Evolutionary conservation across 2,888 invertebrate genomes (phyloP), one percentile per base, ranked within the genome.

Genomic region (Prosopocoilus inquinatus): DNA sequence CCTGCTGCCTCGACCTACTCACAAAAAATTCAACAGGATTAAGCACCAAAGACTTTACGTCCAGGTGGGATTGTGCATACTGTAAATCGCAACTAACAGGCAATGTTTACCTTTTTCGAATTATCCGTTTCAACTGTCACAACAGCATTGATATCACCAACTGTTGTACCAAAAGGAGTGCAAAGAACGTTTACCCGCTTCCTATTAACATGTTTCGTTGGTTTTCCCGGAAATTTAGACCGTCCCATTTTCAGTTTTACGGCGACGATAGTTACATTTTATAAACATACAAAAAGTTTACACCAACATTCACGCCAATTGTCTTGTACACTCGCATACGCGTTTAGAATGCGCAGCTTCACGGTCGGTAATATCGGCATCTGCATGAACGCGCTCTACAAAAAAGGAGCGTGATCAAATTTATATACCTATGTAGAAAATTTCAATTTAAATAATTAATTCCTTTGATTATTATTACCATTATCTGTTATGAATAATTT

Each of bases 161-260:
- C 67, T 64, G 67, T 69, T 66, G 70, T 65, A 66, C 73, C 72
- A 60, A 70, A 68, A 62, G 70, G 68, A 61, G 75, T 69, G 71
- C 85, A 85, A 78, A 90, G 81, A 76, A 91, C 89, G 81, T 89
- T 90, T 74, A 91, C 85, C 79, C 91, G 86, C 79, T 89, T 90
- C 82, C 89, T 87, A 80, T 89, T 89, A 77, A 89, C 88, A 81
- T 89, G 88, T 83, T 90, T 91, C 70, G 89, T 86, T 78, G 91
- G 91, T 83, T 90, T 91, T 75, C 91, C 91, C 76, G 91, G 91
- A 85, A 91, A 91, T 84, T 88, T 88, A 79, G 87, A 87, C 81
- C 87, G 86, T 81, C 87, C 88, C 89, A 88, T 89, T 70, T 74
- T 72, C 47, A 47, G 36, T 32, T 38, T 20, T 13, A 46, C 50